These are phyloP conservation scores for Heliconius ethilla DNA, from an alignment of 2,888 invertebrate genomes.

Conservation along the genomic window DNA sequence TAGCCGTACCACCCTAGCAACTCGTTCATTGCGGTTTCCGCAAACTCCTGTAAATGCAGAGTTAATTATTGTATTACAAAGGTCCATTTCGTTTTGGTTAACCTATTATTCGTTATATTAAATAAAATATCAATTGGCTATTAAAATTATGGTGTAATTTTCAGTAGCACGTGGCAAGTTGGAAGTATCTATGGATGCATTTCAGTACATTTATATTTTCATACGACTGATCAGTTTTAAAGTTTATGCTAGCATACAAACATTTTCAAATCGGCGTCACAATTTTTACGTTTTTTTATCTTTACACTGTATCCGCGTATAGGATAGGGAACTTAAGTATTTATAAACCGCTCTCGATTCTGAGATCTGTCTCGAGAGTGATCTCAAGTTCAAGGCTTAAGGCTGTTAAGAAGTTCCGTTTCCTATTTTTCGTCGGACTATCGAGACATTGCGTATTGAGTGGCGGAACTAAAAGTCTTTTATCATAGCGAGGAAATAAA, in stretches of 20 bases:
- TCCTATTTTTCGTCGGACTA: not conserved
- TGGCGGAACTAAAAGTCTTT: not conserved
- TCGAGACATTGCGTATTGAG: not conserved
- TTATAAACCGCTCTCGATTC: too few relatives aligned
- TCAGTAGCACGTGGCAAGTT: not conserved
- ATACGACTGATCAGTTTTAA: too few relatives aligned
- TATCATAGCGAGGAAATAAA: not conserved
- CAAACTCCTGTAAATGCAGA: conserved; percentile 87
- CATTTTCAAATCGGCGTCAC: too few relatives aligned
- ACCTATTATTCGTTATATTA: conserved; percentile 1
- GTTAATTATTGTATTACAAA: conserved; percentile 17
- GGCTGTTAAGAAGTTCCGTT: not conserved
- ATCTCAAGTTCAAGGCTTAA: too few relatives aligned
- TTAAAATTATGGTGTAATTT: not conserved
- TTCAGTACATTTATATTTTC: too few relatives aligned
- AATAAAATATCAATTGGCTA: not conserved
- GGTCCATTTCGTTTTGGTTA: not conserved
- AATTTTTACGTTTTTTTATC: too few relatives aligned
- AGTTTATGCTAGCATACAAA: too few relatives aligned
- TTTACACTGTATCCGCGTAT: too few relatives aligned
- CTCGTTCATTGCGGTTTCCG: conserved; percentile 96
- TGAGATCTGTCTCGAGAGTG: too few relatives aligned
- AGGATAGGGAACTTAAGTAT: too few relatives aligned
- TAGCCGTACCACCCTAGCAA: conserved; percentile 96
- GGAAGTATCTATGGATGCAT: not conserved